Conservation (phyloP, 1,140 invertebrate genomes). For the Conus betulinus region DNA sequence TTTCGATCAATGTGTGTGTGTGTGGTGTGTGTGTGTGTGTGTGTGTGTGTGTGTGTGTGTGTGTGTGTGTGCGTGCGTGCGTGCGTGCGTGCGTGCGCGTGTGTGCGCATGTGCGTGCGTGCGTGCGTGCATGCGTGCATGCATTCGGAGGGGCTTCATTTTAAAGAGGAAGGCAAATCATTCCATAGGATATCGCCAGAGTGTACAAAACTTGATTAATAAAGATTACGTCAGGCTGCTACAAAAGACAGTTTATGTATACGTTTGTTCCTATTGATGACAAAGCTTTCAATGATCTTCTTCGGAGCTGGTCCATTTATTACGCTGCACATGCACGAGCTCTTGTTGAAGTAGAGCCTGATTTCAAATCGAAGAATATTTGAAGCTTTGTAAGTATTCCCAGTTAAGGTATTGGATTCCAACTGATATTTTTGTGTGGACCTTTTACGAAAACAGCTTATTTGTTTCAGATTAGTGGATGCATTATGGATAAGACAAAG, state of each 20-base stretch:
- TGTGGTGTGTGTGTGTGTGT: slow-evolving; percentile 1
- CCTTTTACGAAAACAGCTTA: too few species aligned
- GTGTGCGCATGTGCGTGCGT: background rate
- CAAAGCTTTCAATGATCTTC: too few species aligned
- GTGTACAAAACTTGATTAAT: too few species aligned
- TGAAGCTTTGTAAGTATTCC: too few species aligned
- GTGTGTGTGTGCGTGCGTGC: background rate
- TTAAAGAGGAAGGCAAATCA: too few species aligned
- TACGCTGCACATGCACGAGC: background rate
- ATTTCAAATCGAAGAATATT: too few species aligned
- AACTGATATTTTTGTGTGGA: too few species aligned
- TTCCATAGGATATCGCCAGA: too few species aligned
- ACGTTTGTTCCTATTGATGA: background rate
- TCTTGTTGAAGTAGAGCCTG: too few species aligned
- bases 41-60: background rate
- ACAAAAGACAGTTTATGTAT: background rate
- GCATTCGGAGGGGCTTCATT: background rate
- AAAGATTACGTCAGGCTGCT: background rate
- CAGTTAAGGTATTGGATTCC: too few species aligned
- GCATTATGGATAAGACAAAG: too few species aligned
- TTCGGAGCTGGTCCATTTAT: background rate
- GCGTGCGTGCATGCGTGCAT: background rate
- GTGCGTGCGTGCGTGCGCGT: background rate
- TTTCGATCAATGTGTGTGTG: background rate
- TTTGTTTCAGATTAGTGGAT: too few species aligned